Conservation (phyloP, 2,888 invertebrate genomes). For the Sinohyriopsis cumingii region DNA sequence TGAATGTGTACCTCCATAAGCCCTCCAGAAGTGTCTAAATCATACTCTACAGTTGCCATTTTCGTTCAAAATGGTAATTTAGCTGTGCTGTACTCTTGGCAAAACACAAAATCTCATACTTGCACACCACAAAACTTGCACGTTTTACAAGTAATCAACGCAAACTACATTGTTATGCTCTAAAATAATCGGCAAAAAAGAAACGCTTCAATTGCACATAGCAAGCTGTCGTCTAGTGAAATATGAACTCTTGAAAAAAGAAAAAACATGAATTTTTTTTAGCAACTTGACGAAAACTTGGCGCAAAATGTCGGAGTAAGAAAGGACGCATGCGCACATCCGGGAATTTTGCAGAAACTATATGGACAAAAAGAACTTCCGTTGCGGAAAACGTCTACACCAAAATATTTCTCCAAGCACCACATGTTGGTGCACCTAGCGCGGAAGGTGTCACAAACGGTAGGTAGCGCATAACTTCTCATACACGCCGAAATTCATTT, state of each 20-base stretch:
- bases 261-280: neutral
- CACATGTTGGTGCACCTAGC: too few relatives aligned
- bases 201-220: too few relatives aligned
- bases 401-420: too few relatives aligned
- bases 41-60: constrained; percentile 82
- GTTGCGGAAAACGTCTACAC: too few relatives aligned
- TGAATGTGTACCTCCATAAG: constrained; percentile 85
- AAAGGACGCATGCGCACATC: constrained; percentile 61
- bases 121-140: neutral
- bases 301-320: constrained; percentile 68
- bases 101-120: neutral
- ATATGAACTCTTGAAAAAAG: neutral
- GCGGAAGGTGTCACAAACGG: too few relatives aligned
- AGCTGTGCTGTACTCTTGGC: neutral
- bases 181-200: too few relatives aligned
- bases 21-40: constrained; percentile 85
- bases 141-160: neutral
- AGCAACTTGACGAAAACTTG: constrained; percentile 48
- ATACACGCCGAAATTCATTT: too few relatives aligned
- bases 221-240: neutral
- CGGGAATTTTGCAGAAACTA: constrained; percentile 31
- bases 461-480: too few relatives aligned
- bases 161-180: neutral
- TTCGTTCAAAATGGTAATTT: constrained; percentile 8
- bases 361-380: too few relatives aligned